Base-by-base conservation (phyloP, 2,113 vertebrate genomes). In the Tupaia chinensis region DNA sequence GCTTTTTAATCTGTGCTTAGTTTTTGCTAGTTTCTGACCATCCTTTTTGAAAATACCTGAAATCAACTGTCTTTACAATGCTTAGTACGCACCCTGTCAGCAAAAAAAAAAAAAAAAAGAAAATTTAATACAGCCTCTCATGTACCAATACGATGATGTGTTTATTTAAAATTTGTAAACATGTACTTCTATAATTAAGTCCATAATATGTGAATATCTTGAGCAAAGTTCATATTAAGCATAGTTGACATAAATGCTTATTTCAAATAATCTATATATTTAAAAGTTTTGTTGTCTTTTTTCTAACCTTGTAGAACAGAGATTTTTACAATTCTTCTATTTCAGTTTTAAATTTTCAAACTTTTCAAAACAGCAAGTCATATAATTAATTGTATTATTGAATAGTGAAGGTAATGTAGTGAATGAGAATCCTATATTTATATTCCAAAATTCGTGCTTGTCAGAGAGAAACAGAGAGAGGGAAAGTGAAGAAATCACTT, bases 241-340 rank as follows among this genome's bases (percentile, higher is more conserved):
- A 23, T 60, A 53, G 11, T 32, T 70, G 19, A 65, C 16, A 56
- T 87, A 85, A 63, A 69, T 87, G 7, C 13, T 53, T 86, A 72
- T 65, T 90, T 86, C 23, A 85, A 82, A 58, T 68, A 80, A 29
- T 23, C 9, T 66, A 69, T 80, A 53, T 70, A 90, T 90, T 93
- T 69, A 77, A 72, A 65, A 87, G 60, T 78, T 95, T 87, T 96
- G 3, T 7, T 78, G 1, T 65, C 1, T 78, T 72, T 82, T 89
- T 63, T 83, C 29, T 53, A 34, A 65, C 22, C 27, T 72, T 34
- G 23, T 19, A 70, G 14, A 70, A 69, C 2, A 73, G 19, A 53
- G 4, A n/a, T 54, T 73, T 81, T 20, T 14, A 56, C 20, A 83
- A 63, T 72, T 53, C 1, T 3, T 91, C 85, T 68, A 79, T 66